These are phyloP conservation scores for Pterocles burchelli DNA, from an alignment of 2,113 vertebrate species.

Conservation along the genomic window DNA sequence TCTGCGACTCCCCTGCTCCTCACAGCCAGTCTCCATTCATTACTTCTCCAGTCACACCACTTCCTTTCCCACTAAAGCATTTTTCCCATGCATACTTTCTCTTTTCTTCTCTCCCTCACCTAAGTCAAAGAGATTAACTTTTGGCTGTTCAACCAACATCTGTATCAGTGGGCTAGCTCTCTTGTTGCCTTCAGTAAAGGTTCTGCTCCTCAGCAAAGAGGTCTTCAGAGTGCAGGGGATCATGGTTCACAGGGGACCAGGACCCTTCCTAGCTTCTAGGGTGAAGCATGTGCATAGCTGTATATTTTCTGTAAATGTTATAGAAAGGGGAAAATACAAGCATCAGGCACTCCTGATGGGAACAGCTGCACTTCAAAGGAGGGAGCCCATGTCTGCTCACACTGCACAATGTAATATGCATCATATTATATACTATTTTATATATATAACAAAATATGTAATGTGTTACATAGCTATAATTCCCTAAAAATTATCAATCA, in stretches of 20 bases:
- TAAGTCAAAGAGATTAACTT: background rate
- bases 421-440: too few relatives aligned
- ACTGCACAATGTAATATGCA: too few relatives aligned
- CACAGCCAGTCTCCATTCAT: rapidly evolving
- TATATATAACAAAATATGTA: background rate
- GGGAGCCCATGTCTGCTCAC: background rate
- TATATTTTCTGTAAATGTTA: background rate
- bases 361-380: background rate
- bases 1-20: background rate
- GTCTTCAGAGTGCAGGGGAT: background rate
- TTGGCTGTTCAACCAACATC: background rate
- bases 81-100: background rate
- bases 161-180: rapidly evolving
- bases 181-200: background rate
- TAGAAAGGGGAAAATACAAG: background rate
- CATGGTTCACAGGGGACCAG: background rate
- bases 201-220: background rate
- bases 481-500: background rate
- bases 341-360: background rate
- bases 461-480: background rate
- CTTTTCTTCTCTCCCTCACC: background rate
- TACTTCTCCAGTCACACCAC: background rate
- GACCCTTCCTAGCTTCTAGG: background rate
- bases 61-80: background rate
- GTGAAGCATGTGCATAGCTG: background rate